Conservation (phyloP, 2,888 invertebrate species). For the Aleiodes alternator region DNA sequence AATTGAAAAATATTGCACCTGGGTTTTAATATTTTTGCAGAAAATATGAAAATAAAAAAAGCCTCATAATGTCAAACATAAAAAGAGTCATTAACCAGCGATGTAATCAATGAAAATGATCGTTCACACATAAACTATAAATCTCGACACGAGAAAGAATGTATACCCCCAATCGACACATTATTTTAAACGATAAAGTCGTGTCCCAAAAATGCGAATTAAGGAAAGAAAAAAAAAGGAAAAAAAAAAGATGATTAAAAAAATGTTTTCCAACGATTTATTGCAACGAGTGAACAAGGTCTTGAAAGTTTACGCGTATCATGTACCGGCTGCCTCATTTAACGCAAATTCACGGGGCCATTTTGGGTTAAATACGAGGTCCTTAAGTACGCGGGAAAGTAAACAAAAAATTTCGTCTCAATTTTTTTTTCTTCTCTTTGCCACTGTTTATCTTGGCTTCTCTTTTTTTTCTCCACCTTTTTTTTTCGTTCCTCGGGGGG, state of each 20-base stretch:
- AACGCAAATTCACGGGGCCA: conserved; percentile 30
- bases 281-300: conserved; percentile 26
- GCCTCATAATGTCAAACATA: background rate
- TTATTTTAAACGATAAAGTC: conserved; percentile 21
- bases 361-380: conserved; percentile 29
- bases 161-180: conserved; percentile 12
- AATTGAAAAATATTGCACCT: no score
- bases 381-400: conserved; percentile 33
- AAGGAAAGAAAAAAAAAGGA: background rate
- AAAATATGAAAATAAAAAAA: no score
- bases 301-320: conserved; percentile 24
- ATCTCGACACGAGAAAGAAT: conserved; percentile 23
- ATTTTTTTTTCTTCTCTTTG: background rate
- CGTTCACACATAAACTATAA: conserved; percentile 1
- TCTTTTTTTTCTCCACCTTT: background rate
- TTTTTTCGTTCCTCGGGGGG: background rate
- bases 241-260: conserved; percentile 4
- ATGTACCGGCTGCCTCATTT: conserved; percentile 30
- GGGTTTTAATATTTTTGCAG: no score
- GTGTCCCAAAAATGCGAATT: conserved; percentile 2
- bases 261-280: conserved; percentile 29
- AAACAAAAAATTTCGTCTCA: conserved; percentile 18
- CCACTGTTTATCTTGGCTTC: no score
- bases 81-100: conserved; percentile 14
- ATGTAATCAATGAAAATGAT: conserved; percentile 5